Evolutionary conservation across 2,113 vertebrate genomes (phyloP).

Genomic region (Bubo scandiacus): DNA sequence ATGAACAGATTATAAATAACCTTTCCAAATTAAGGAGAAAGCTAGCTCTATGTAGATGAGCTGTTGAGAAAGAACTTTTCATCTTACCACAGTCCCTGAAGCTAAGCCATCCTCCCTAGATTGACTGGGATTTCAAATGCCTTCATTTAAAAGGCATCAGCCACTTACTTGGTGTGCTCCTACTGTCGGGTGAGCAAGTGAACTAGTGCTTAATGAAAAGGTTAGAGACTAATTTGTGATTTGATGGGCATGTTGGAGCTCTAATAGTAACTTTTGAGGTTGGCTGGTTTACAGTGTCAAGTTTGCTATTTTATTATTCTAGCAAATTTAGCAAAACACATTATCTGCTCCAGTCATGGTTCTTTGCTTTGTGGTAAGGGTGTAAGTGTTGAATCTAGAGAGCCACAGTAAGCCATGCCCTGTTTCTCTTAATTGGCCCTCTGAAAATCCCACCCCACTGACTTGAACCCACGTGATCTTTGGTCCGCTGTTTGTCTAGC

Average conservation of each 20-base stretch:
- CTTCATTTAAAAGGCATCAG: background rate
- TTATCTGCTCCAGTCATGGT: fast-evolving
- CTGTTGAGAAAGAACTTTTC: background rate
- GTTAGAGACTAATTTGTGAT: background rate
- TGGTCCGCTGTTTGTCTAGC: background rate
- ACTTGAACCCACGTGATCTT: background rate
- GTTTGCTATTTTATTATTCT: background rate
- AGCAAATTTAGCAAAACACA: background rate
- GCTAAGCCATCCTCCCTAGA: background rate
- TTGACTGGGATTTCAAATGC: background rate
- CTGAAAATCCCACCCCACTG: background rate
- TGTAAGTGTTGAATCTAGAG: background rate
- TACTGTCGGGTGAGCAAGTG: background rate
- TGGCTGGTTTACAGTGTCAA: background rate
- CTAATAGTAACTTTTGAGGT: background rate
- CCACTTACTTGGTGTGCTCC: background rate
- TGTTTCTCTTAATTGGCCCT: background rate
- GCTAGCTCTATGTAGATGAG: background rate
- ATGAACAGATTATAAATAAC: background rate
- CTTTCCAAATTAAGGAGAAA: background rate
- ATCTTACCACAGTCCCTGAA: background rate
- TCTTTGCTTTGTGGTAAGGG: background rate
- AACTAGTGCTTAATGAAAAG: background rate
- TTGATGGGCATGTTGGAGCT: background rate
- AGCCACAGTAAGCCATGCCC: background rate